Evolutionary conservation across 2,888 invertebrate species (phyloP), one percentile per base, ranked within the genome.

Genomic region (Cantharis rufa): DNA sequence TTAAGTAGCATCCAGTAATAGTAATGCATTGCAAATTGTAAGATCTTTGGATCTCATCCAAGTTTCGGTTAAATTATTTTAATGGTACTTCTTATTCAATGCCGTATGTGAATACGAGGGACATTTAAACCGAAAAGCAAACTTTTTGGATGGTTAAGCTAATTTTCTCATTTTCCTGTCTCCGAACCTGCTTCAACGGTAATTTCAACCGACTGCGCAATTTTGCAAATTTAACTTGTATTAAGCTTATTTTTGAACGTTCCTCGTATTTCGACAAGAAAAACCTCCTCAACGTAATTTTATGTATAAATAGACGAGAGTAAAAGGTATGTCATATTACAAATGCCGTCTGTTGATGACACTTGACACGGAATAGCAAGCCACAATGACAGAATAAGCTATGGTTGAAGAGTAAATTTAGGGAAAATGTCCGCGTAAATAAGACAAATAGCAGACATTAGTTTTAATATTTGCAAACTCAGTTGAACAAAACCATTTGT

Each of bases 321-420:
- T 28, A 74, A 62, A 72, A 71, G 71, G 64, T 71, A 76, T 76
- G 80, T 78, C 80, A 81, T 78, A 73, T 77, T 78, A 77, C 75
- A 75, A 80, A 78, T 72, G 77, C 74, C 76, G 69, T 70, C 79
- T 81, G 81, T 21, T 79, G 62, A 32, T 80, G 81, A 80, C 81
- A 79, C 78, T 79, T 76, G 80, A 82, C 79, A 76, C 64, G 71
- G 70, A 76, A 73, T 48, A 75, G 68, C 72, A 76, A 74, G 71
- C 69, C 32, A 48, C 66, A 62, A 72, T 70, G 69, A 75, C 68
- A 70, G 73, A 18, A 75, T 78, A 75, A 75, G 68, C 78, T 71
- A 75, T 77, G 66, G 70, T 15, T 13, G 62, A 71, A 16, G 70
- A 75, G 72, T 75, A 72, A 76, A 76, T 76, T 72, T 69, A 62